Conservation (phyloP, 2,888 invertebrate genomes). For the Plebejus melissa region DNA sequence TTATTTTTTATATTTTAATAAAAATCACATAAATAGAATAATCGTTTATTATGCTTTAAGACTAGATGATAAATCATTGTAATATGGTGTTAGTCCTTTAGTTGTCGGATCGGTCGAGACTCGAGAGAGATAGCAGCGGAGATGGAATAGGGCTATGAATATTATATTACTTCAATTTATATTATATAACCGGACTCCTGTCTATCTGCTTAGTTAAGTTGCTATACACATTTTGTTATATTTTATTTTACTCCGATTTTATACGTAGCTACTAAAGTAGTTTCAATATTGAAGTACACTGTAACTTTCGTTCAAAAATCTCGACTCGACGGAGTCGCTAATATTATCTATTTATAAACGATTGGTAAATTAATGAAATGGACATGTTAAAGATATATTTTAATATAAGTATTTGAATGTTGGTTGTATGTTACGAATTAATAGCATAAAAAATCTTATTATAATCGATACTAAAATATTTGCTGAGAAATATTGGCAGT, state of each 20-base stretch:
- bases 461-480: background rate
- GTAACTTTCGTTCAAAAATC: constrained; percentile 4
- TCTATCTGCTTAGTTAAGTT: background rate
- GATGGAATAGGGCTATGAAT: constrained; percentile 21
- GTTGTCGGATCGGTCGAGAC: background rate
- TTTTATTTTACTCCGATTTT: background rate
- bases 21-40: background rate
- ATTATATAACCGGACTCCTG: background rate
- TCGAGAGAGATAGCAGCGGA: background rate
- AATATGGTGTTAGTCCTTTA: background rate
- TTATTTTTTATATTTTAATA: background rate
- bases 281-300: background rate
- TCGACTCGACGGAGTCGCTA: background rate
- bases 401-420: constrained; percentile 18
- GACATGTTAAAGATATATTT: constrained; percentile 14
- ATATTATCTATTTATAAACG: constrained; percentile 1
- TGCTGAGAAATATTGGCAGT: constrained; percentile 12
- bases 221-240: background rate
- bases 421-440: constrained; percentile 21
- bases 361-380: constrained; percentile 7
- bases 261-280: background rate
- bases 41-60: constrained; percentile 15
- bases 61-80: background rate
- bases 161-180: constrained; percentile 6
- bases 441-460: constrained; percentile 17